Base-by-base conservation (phyloP, 1,140 invertebrate genomes). In the Atopsyche davidsoni region DNA sequence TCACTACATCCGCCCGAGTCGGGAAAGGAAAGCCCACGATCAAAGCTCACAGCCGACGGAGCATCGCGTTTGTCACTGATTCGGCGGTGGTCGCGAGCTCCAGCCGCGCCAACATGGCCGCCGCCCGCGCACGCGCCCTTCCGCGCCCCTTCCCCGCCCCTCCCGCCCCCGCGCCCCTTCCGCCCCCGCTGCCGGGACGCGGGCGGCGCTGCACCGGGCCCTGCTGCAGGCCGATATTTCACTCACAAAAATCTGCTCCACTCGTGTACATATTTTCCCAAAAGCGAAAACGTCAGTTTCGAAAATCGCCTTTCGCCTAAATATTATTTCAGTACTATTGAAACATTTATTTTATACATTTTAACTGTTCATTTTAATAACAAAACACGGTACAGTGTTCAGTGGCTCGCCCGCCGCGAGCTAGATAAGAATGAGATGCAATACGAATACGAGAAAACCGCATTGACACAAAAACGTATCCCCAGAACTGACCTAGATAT, bases 91-190 rank as follows among this genome's bases (percentile, higher is more conserved):
- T 62, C 56, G 57, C 60, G 60, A 62, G 66, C 67, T 64, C 64
- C 65, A 65, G 62, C 65, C 66, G 67, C 64, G 64, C 64, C 22
- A n/a, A 46, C 45, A 38, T 31, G 45, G 32, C 67, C 65, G 58
- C 59, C 61, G 62, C 64, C 59, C 64, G 65, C 67, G 65, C 67
- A 64, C 67, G 60, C 65, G 66, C 66, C 67, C 67, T 64, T 62
- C 58, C 60, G 53, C 55, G 45, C 59, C 48, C 53, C 62, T 52
- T 53, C 44, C 38, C 36, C 48, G 39, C 32, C 54, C 51, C 19
- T 19, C 18, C 44, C 34, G 35, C 23, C 55, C 54, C 45, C 52
- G 22, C 52, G 18, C 23, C 21, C 21, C 23, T 36, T 7, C 16
- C 23, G 43, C 38, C 53, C 31, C n/a, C 42, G 24, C 48, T 32